Evolutionary conservation across 2,888 invertebrate species (phyloP).

Genomic region (Trachelus tabidus): DNA sequence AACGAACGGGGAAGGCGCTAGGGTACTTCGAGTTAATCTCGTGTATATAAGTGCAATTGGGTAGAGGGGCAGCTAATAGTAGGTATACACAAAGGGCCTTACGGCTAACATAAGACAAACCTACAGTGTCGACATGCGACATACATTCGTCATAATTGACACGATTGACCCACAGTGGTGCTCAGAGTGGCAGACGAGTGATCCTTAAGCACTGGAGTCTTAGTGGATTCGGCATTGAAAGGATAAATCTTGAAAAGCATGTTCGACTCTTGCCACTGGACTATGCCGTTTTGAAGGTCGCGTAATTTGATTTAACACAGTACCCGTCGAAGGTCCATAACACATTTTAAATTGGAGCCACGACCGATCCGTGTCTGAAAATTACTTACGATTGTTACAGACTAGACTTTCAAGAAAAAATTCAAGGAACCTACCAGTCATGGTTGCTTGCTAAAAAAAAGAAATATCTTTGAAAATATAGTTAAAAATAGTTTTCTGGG

Average conservation of each 20-base stretch:
- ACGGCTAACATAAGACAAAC: background rate
- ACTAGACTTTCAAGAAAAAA: background rate
- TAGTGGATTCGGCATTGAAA: background rate
- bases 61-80: constrained; percentile 66
- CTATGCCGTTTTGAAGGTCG: background rate
- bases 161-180: constrained; percentile 58
- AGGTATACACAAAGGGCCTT: constrained; percentile 29
- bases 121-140: constrained; percentile 10
- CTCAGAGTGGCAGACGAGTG: constrained; percentile 28
- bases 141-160: constrained; percentile 58
- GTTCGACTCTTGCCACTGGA: background rate
- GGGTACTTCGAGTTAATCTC: background rate
- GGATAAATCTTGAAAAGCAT: background rate
- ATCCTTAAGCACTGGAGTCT: background rate
- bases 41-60: background rate
- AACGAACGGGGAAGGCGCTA: background rate
- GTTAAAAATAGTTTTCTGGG: background rate
- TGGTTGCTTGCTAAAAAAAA: background rate
- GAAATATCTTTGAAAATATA: background rate
- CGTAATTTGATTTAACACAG: background rate
- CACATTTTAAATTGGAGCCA: background rate
- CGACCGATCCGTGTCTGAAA: background rate
- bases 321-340: background rate
- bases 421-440: background rate
- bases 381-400: background rate